A percentile compares a stretch with the other conserved stretches of the same genome.
These are phyloP conservation scores for Stenopsyche tienmushanensis DNA, from an alignment of 1,140 invertebrate genomes.

Conservation along the genomic window DNA sequence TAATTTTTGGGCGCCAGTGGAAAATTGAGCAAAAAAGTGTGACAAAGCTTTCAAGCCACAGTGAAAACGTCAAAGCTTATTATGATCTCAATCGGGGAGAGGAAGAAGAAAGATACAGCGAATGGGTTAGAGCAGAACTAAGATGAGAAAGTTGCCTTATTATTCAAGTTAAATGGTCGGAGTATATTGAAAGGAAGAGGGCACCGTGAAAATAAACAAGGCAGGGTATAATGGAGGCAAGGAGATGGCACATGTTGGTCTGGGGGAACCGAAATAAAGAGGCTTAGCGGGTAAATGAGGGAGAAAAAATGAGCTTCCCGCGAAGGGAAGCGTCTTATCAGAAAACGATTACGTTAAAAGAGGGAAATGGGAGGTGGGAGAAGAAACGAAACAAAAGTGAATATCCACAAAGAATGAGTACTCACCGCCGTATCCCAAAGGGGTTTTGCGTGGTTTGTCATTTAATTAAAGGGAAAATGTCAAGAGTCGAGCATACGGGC, in stretches of 20 bases:
- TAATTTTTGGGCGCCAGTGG: no score
- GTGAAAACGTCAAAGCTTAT: no score
- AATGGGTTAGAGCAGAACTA: no score
- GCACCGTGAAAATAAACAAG: conserved; percentile 20
- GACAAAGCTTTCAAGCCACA: no score
- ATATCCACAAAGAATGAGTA: no score
- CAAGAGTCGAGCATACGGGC: no score
- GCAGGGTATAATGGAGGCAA: not conserved
- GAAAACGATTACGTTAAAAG: conserved; percentile 18
- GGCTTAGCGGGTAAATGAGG: conserved; percentile 21
- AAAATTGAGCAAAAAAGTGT: no score
- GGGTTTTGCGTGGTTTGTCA: no score
- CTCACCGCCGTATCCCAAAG: not conserved
- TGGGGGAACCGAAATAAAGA: conserved; percentile 5
- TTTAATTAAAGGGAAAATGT: no score
- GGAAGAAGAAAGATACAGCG: no score
- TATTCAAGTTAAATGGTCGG: conserved; percentile 24
- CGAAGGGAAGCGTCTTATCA: conserved; percentile 10
- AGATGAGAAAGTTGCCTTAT: conserved; percentile 17
- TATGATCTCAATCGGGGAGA: no score
- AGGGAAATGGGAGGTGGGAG: not conserved
- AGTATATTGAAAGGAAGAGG: conserved; percentile 16
- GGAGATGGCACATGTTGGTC: conserved; percentile 12
- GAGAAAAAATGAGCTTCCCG: conserved; percentile 14
- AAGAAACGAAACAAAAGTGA: conserved; percentile 7